These are phyloP conservation scores for Heteractis magnifica DNA, from an alignment of 92 coral and sea anemone genomes.

Conservation along the genomic window DNA sequence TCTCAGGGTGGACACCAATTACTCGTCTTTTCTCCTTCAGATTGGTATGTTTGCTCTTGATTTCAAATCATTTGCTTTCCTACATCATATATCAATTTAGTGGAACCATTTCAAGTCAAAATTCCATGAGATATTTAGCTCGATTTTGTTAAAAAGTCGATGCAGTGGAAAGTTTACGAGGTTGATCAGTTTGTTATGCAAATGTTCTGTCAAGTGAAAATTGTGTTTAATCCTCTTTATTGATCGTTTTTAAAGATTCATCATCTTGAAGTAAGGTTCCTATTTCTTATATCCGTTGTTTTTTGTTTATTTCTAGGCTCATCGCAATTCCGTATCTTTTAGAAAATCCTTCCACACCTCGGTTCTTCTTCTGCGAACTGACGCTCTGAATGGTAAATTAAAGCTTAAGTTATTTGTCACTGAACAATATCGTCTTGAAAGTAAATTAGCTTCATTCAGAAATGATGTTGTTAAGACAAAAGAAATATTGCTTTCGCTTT, in stretches of 20 bases:
- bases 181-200: neutral
- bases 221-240: neutral
- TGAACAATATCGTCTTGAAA: neutral
- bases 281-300: neutral
- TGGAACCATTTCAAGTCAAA: neutral
- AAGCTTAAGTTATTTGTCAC: neutral
- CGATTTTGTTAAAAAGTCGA: neutral
- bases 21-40: slow-evolving; percentile 7
- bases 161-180: neutral
- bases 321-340: slow-evolving; percentile 11
- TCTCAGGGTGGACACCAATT: slow-evolving; percentile 18
- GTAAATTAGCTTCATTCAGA: neutral
- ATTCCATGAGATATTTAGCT: neutral
- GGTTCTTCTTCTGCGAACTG: slow-evolving; percentile 7
- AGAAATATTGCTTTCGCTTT: neutral
- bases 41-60: neutral
- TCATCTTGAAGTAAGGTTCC: neutral
- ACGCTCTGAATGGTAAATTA: slow-evolving; percentile 8
- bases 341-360: slow-evolving; percentile 13
- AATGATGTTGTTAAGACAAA: neutral
- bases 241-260: neutral
- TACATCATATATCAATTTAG: neutral
- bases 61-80: neutral
- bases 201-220: neutral
- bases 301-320: neutral